These are phyloP conservation scores for Melanotaenia boesemani DNA, from an alignment of 2,797 vertebrate genomes.

Conservation along the genomic window DNA sequence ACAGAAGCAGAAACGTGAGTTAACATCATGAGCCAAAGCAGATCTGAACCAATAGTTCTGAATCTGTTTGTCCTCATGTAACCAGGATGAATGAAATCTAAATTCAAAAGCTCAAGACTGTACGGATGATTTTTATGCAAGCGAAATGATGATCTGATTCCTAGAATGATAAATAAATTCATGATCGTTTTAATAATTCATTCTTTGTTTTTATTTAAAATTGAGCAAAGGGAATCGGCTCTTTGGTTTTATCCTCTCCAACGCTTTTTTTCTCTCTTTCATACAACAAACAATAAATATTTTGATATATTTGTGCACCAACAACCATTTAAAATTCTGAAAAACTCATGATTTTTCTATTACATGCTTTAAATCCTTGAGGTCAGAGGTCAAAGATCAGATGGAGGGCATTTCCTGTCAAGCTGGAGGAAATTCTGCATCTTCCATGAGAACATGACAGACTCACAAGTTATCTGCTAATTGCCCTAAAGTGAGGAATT, in stretches of 20 bases:
- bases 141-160: too few species aligned
- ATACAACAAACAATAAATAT: too few species aligned
- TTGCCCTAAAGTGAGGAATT: neutral
- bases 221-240: too few species aligned
- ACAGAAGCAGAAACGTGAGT: too few species aligned
- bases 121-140: too few species aligned
- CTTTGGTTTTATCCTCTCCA: too few species aligned
- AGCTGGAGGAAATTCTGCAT: neutral
- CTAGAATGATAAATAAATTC: too few species aligned
- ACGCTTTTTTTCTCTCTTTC: too few species aligned
- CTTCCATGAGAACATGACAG: neutral
- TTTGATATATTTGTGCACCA: too few species aligned
- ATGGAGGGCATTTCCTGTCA: neutral
- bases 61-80: constrained; percentile 2
- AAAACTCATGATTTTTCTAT: neutral
- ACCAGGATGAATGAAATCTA: neutral
- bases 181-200: too few species aligned
- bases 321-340: neutral
- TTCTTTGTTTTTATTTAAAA: too few species aligned
- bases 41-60: neutral
- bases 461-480: neutral
- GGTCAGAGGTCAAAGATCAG: constrained; percentile 19
- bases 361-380: neutral
- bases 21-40: neutral
- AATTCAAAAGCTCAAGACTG: neutral